phyloP scores from a whole-genome alignment of 2,113 vertebrate species.

The Neotragus pygmaeus region DNA sequence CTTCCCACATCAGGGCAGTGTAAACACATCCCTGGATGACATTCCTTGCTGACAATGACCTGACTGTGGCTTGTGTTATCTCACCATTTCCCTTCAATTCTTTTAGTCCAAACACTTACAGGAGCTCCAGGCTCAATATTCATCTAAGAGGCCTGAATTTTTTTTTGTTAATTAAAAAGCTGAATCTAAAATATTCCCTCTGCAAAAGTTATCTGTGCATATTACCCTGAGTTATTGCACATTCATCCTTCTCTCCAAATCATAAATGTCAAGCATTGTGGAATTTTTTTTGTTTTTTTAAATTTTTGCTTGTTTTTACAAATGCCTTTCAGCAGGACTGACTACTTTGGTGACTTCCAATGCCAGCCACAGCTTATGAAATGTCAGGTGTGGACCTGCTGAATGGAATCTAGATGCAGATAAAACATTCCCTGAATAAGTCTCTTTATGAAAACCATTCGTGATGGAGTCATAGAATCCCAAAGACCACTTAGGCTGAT shows the following conservation, averaged over 20 bases:
- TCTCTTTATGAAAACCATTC: not conserved
- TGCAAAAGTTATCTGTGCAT: not conserved
- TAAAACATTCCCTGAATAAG: not conserved
- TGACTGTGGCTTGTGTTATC: not conserved
- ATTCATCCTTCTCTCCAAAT: not conserved
- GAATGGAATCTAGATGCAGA: not conserved
- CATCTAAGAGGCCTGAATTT: not conserved
- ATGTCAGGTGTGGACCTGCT: not conserved
- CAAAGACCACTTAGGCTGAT: not conserved
- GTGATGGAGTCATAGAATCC: not conserved
- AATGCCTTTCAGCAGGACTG: not conserved
- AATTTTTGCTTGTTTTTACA: not conserved
- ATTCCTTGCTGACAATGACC: not conserved
- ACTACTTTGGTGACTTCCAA: not conserved
- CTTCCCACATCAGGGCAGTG: not conserved
- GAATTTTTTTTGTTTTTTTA: not conserved
- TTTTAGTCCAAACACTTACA: not conserved
- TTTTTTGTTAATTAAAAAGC: not conserved
- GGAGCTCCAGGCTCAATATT: not conserved
- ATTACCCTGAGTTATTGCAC: not conserved
- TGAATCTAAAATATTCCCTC: not conserved
- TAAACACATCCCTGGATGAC: conserved; percentile 24
- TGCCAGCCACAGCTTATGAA: not conserved
- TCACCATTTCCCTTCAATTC: not conserved
- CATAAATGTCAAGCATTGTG: not conserved